Conservation (phyloP, 2,113 vertebrate genomes). For the Mirounga angustirostris region DNA sequence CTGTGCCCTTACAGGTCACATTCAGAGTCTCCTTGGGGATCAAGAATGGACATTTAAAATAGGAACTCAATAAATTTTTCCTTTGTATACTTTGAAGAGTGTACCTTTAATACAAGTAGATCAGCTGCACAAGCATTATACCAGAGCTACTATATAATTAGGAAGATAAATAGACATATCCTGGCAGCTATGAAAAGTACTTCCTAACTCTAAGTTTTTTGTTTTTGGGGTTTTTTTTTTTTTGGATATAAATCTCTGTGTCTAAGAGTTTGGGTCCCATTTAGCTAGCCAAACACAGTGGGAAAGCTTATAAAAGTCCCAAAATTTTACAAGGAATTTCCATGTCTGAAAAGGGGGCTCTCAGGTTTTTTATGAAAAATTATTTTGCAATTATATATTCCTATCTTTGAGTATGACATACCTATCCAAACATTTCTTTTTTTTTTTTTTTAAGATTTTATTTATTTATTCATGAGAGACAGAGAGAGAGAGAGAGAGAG, state of each 20-base stretch:
- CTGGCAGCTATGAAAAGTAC: background rate
- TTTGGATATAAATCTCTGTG: conserved; percentile 25
- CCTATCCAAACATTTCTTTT: background rate
- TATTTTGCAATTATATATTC: background rate
- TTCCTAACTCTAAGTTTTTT: conserved; percentile 36
- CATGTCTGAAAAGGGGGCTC: background rate
- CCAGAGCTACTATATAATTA: conserved; percentile 20
- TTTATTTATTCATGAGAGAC: no score
- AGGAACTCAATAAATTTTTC: background rate
- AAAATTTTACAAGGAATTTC: background rate
- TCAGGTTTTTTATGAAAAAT: background rate
- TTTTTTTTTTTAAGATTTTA: no score
- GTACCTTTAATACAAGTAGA: conserved; percentile 17
- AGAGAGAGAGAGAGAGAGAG: no score
- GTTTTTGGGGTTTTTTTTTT: background rate
- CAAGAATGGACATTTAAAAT: background rate
- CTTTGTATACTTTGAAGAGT: conserved; percentile 9
- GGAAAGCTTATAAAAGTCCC: background rate
- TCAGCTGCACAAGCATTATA: background rate
- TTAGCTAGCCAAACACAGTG: background rate
- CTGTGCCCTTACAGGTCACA: background rate
- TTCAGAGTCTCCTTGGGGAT: background rate
- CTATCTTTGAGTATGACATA: conserved; percentile 4
- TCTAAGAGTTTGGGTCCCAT: background rate
- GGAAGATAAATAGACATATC: background rate